These are phyloP conservation scores for Orgyia antiqua DNA, from an alignment of 2,888 invertebrate genomes.

Conservation along the genomic window DNA sequence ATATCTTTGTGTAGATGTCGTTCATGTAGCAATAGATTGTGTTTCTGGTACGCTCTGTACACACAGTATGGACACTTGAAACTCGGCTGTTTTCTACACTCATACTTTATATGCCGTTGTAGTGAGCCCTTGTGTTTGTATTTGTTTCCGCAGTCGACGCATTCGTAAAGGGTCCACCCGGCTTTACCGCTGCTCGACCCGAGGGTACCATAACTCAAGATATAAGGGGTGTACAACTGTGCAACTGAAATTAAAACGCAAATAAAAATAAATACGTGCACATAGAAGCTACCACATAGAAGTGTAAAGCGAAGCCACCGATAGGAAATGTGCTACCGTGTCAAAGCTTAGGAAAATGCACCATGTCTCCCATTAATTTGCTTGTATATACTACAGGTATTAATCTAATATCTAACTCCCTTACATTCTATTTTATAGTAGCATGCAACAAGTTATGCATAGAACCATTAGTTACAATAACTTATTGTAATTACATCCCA, in stretches of 20 bases:
- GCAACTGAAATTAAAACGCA: constrained; percentile 76
- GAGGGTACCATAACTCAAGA: constrained; percentile 71
- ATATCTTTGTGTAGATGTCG: constrained; percentile 74
- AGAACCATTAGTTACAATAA: constrained; percentile 31
- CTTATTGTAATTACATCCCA: constrained; percentile 12
- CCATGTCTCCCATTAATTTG: constrained; percentile 77
- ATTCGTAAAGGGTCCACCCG: constrained; percentile 77
- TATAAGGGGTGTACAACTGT: constrained; percentile 77
- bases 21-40: constrained; percentile 76
- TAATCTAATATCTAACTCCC: constrained; percentile 35
- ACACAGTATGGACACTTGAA: constrained; percentile 84
- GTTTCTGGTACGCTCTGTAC: constrained; percentile 82
- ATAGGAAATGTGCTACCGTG: constrained; percentile 48
- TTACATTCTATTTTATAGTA: constrained; percentile 33
- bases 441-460: constrained; percentile 49
- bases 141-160: constrained; percentile 87
- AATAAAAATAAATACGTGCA: constrained; percentile 75
- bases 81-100: constrained; percentile 84
- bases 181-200: constrained; percentile 65
- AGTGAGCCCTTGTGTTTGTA: constrained; percentile 89
- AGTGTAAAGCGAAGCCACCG: constrained; percentile 64
- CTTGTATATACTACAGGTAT: constrained; percentile 39
- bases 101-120: constrained; percentile 86
- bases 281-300: constrained; percentile 57
- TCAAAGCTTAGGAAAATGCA: constrained; percentile 71